Base-by-base conservation (phyloP, 1,140 invertebrate genomes). In the Schlechtendalia chinensis region DNA sequence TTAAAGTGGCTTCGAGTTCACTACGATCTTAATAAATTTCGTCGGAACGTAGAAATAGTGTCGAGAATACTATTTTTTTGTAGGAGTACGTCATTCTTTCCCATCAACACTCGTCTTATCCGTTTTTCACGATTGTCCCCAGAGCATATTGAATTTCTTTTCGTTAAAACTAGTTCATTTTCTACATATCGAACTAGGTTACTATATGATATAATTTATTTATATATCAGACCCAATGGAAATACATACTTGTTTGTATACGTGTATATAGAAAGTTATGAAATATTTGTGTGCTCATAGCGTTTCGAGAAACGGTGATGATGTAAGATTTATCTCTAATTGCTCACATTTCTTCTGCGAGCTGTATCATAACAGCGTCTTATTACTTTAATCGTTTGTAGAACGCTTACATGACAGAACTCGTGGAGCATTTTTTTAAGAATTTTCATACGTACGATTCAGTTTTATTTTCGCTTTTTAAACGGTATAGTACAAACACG, bases 171-270 rank as follows among this genome's bases (percentile, higher is more conserved):
- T 67, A 45, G 32, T 67, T 12, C 32, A 67, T 45, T 67, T 67
- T 45, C 32, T 22, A 67, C 22, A 45, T 5, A 67, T 67, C 32
- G 10, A 45, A 22, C 63, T 39, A 39, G 17, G 32, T 22, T 67
- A 67, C 19, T 45, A 67, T 67, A 32, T 11, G 11, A 16, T 67
- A 45, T 67, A 39, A 67, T 67, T 67, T 67, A 65, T 67, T 67
- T 45, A n/a, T n/a, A n/a, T n/a, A 67, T 45, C n/a, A 39, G 4
- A 14, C 63, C 63, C 63, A 11, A 22, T 11, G 32, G 63, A 45
- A n/a, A 65, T n/a, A n/a, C n/a, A n/a, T n/a, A n/a, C n/a, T n/a
- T n/a, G n/a, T n/a, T n/a, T n/a, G n/a, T n/a, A n/a, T n/a, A n/a
- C n/a, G n/a, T n/a, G n/a, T n/a, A n/a, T n/a, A n/a, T n/a, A n/a